Conservation (phyloP, 1,140 invertebrate genomes). For the Zelostemma sp. region DNA sequence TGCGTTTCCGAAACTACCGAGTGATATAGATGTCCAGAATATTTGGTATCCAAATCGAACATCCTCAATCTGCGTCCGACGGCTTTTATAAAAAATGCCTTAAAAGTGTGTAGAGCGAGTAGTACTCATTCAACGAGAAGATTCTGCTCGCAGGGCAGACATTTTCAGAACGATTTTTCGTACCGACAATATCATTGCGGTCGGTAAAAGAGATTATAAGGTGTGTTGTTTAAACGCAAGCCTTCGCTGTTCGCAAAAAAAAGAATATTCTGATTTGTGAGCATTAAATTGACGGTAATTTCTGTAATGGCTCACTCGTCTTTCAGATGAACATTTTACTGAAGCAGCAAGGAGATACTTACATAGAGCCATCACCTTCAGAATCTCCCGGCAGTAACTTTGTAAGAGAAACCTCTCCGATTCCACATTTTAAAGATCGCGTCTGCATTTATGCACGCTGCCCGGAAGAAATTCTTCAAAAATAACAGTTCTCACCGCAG, state of each 20-base stretch:
- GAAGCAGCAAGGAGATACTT: conserved; percentile 46
- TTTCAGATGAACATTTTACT: conserved; percentile 50
- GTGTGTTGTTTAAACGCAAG: conserved; percentile 37
- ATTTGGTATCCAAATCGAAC: too few species aligned
- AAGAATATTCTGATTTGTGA: conserved; percentile 69
- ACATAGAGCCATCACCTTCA: conserved; percentile 56
- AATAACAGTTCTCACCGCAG: too few species aligned
- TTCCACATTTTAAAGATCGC: conserved; percentile 59
- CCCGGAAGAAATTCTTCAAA: too few species aligned
- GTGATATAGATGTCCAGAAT: too few species aligned
- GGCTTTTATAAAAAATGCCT: too few species aligned
- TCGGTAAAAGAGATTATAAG: conserved; percentile 30
- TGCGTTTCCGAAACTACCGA: too few species aligned
- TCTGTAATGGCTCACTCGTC: conserved; percentile 68
- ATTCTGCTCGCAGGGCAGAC: too few species aligned
- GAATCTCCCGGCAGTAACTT: conserved; percentile 59
- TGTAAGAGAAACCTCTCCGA: conserved; percentile 57
- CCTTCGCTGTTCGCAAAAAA: conserved; percentile 49
- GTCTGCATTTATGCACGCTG: conserved; percentile 21
- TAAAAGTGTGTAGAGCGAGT: too few species aligned
- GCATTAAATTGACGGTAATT: conserved; percentile 68
- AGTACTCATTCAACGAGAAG: too few species aligned
- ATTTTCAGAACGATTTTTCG: too few species aligned
- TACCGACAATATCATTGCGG: conserved; percentile 20
- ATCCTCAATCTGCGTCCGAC: too few species aligned